phyloP scores from a whole-genome alignment of 2,113 vertebrate genomes.

The Macrotis lagotis region DNA sequence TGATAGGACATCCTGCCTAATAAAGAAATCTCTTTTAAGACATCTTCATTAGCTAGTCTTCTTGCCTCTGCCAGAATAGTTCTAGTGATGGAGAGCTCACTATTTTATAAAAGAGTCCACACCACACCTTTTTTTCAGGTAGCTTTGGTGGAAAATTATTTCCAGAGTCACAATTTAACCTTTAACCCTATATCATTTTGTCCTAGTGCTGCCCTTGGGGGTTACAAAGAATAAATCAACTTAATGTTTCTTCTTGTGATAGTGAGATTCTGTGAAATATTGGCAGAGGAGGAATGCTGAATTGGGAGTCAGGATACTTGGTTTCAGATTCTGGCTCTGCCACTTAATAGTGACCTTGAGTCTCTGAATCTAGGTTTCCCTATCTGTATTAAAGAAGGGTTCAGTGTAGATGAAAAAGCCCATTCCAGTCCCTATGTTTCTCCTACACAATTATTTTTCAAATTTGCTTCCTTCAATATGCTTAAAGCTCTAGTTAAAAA shows the following conservation, averaged over 20 bases:
- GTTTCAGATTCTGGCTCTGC: background rate
- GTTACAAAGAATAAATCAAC: background rate
- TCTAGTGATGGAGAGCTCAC: slow-evolving; percentile 7
- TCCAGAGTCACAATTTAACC: slow-evolving; percentile 2
- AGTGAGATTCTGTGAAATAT: background rate
- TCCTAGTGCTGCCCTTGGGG: background rate
- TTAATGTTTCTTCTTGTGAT: background rate
- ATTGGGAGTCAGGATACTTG: background rate
- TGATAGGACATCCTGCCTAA: background rate
- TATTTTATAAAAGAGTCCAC: background rate
- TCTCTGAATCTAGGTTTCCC: background rate
- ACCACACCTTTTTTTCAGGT: background rate
- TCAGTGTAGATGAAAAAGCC: background rate
- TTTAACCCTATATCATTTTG: background rate
- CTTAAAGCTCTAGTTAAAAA: slow-evolving; percentile 43
- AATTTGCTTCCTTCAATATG: slow-evolving; percentile 12
- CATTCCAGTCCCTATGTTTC: background rate
- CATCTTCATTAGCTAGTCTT: background rate
- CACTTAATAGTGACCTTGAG: background rate
- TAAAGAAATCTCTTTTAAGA: background rate
- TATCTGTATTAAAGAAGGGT: background rate
- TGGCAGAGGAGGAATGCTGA: background rate
- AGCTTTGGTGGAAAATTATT: background rate
- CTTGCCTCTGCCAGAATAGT: slow-evolving; percentile 2
- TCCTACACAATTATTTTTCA: background rate